These are phyloP conservation scores for Polypedilum vanderplanki DNA, from an alignment of 1,140 invertebrate genomes.

Conservation along the genomic window DNA sequence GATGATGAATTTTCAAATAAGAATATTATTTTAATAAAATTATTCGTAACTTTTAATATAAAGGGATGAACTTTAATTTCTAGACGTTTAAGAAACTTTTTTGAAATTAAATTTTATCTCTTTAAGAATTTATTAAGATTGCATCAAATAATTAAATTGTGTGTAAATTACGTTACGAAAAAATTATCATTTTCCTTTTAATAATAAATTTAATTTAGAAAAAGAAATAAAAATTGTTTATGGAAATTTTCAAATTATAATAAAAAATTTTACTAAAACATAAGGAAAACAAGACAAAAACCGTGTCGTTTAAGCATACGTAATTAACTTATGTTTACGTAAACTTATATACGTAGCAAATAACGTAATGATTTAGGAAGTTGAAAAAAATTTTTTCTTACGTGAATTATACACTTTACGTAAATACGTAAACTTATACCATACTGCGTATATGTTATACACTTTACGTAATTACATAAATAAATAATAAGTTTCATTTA, in stretches of 20 bases:
- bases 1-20: background rate
- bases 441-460: too few relatives aligned
- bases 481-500: too few relatives aligned
- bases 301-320: background rate
- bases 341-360: background rate
- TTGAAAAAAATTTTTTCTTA: too few relatives aligned
- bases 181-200: too few relatives aligned
- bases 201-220: too few relatives aligned
- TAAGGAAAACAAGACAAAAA: too few relatives aligned
- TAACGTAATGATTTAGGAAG: background rate
- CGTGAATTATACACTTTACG: too few relatives aligned
- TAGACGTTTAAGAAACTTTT: background rate
- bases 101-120: background rate
- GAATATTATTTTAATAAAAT: background rate
- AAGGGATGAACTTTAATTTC: background rate
- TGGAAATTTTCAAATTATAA: too few relatives aligned
- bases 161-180: background rate
- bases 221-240: too few relatives aligned
- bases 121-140: background rate
- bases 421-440: too few relatives aligned
- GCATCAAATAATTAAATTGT: background rate
- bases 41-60: background rate
- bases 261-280: too few relatives aligned
- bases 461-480: too few relatives aligned
- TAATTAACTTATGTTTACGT: background rate